phyloP scores from a whole-genome alignment of 2,113 vertebrate species.

The Tetrax tetrax region DNA sequence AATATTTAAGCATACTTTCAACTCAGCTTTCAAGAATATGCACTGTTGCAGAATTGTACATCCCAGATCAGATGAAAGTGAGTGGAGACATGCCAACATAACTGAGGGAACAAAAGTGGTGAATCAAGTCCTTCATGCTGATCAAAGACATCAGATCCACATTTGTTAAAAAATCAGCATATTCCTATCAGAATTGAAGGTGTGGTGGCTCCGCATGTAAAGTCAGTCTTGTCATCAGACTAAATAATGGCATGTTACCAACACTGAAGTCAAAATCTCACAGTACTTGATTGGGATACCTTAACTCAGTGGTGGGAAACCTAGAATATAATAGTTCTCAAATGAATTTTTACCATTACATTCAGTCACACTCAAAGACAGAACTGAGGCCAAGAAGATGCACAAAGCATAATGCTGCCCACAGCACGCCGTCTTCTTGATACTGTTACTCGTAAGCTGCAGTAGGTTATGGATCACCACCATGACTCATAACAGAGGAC shows the following conservation, averaged over 20 bases:
- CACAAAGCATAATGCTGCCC: not conserved
- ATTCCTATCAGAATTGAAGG: not conserved
- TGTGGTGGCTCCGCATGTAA: rapidly evolving
- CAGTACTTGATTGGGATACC: not conserved
- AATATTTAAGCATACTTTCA: not conserved
- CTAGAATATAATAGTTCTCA: not conserved
- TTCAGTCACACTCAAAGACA: not conserved
- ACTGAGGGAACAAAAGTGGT: not conserved
- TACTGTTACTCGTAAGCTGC: not conserved
- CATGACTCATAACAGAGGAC: not conserved
- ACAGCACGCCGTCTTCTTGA: too few relatives aligned
- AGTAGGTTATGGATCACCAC: not conserved
- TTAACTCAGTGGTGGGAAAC: not conserved
- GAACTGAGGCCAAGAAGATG: not conserved
- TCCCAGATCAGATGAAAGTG: not conserved
- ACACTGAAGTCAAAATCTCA: not conserved
- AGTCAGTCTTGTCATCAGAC: not conserved
- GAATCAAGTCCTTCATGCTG: not conserved
- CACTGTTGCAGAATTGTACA: not conserved
- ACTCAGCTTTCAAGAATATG: not conserved
- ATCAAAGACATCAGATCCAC: not conserved
- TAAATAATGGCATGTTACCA: not conserved
- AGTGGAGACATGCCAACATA: not conserved
- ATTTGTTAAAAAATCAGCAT: not conserved
- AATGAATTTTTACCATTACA: not conserved